Base-by-base conservation (phyloP, 2,888 invertebrate species). In the Drosophila mercatorum region DNA sequence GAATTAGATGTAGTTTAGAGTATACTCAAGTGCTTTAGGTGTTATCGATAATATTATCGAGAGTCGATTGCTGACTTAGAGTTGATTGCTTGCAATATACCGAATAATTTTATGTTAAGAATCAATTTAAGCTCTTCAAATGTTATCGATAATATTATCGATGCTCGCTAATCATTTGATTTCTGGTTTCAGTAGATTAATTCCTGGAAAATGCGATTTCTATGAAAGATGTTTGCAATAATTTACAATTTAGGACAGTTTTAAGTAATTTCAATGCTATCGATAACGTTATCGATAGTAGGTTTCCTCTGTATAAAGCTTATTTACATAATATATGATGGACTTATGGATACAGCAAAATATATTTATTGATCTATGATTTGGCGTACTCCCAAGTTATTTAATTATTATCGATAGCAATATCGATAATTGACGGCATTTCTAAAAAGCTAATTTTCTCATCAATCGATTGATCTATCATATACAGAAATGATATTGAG, bases 11-110 rank as follows among this genome's bases (percentile, higher is more conserved):
- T 17, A 12, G 12, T 17, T 17, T 17, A 17, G 17, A 17, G 17
- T 17, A 17, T 17, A 17, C 17, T 17, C 17, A 17, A 17, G 17
- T 31, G 5, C 2, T n/a, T 31, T 22, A 8, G 5, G 0, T 14
- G 36, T 8, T 52, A 49, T 49, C 49, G 49, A 49, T 49, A 49
- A n/a, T n/a, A 5, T 2, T 51, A 51, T 52, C 36, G 52, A 53
- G 12, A 26, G 0, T 22, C 36, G 17, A 36, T 36, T 22, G 0
- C 7, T 2, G 5, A 8, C 6, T 14, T 46, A 26, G 1, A 28
- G 7, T 28, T 28, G 2, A 8, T 22, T 52, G 4, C 4, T 8
- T 22, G 8, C 1, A 22, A 17, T n/a, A 17, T 34, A 0, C 7
- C 0, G 4, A n/a, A 31, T n/a, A 5, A 34, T 28, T 3, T 28